Percentiles rank a stretch among this genome's conserved stretches.
Conservation (phyloP, 2,113 vertebrate genomes). For the Daboia siamensis region DNA sequence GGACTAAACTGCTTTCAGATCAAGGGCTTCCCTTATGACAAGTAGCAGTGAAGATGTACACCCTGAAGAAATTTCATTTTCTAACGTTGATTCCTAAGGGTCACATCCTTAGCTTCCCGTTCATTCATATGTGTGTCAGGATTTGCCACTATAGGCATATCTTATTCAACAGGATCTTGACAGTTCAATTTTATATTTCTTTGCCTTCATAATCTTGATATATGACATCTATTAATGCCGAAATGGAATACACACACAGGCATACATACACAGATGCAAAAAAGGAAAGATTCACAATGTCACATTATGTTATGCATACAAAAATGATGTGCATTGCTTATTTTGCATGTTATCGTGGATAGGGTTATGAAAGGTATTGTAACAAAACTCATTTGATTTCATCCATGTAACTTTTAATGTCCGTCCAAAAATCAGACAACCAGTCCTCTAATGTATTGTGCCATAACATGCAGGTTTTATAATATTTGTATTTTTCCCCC, state of each 20-base stretch:
- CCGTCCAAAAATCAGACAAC: neutral
- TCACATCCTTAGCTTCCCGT: constrained; percentile 15
- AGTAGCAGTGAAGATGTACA: constrained; percentile 16
- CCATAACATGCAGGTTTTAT: neutral
- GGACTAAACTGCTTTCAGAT: constrained; percentile 25
- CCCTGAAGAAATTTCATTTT: constrained; percentile 27
- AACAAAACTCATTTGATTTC: fast-evolving
- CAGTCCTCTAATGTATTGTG: neutral
- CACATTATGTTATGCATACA: fast-evolving
- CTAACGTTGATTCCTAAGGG: constrained; percentile 12
- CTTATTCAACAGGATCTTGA: constrained; percentile 11
- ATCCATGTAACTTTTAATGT: neutral
- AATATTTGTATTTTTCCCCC: neutral
- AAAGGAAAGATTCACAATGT: neutral
- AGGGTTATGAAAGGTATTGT: neutral
- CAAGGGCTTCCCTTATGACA: neutral
- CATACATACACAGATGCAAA: neutral
- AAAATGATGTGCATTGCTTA: neutral
- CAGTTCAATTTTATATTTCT: constrained; percentile 15
- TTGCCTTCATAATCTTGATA: neutral
- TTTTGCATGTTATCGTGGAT: neutral
- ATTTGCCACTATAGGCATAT: neutral
- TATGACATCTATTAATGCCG: neutral
- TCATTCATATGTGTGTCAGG: neutral
- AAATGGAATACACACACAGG: neutral